Base-by-base conservation (phyloP, 2,797 vertebrate genomes). In the Pelochelys cantorii region DNA sequence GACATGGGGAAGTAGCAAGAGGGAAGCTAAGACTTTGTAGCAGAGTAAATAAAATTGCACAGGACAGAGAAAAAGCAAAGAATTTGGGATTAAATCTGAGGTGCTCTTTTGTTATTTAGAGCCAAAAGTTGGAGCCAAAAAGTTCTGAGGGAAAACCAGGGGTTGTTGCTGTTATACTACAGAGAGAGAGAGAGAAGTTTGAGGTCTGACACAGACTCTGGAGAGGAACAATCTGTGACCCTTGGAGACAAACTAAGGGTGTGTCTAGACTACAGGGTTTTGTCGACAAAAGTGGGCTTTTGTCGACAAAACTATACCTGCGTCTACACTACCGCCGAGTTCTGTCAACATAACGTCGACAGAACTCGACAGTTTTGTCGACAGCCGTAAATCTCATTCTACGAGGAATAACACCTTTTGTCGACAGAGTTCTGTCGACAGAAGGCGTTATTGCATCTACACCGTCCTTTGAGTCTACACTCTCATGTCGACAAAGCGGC, bases 181-280 rank as follows among this genome's bases (percentile, higher is more conserved):
- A 86, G 53, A 54, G 53, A 57, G 20, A 59, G 91, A 85, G 37
- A 27, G 37, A 77, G 42, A 27, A 25, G 25, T 77, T 79, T 87
- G 93, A 87, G 80, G 95, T 37, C 90, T 90, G 91, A 83, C 87
- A 25, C 79, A 88, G 75, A 89, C 92, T 96, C 81, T 85, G 81
- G 71, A 94, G 37, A 92, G 80, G n/a, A 90, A 68, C 90, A 85
- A 10, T 1, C 29, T 83, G 82, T 97, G 96, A 96, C 90, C 97
- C 95, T 96, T 95, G 94, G 97, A 95, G 95, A 95, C 68, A 92
- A 96, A 92, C 88, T 95, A 8, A 42, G 42, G 42, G 42, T 42
- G 5, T 42, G 42, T 42, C 42, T 42, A 42, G 42, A 42, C 42
- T 42, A 42, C 42, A 92, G 5, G 42, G 42, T 42, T 42, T 42